Evolutionary conservation across 2,113 vertebrate species (phyloP).

Genomic region (Choloepus hoffmanni): DNA sequence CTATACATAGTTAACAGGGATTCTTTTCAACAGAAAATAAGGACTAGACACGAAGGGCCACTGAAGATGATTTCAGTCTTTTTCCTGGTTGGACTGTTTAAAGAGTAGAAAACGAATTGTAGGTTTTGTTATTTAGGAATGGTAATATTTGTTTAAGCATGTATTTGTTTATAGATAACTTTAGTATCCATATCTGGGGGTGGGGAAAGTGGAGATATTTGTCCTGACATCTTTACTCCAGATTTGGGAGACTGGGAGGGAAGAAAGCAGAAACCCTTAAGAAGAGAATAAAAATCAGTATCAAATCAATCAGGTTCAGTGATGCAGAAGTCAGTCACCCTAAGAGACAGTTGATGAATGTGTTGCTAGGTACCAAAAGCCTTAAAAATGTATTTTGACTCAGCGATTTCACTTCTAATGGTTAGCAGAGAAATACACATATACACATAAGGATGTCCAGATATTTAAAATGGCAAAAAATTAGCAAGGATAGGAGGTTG

Average conservation of each 20-base stretch:
- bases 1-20: not conserved
- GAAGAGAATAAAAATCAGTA: not conserved
- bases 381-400: conserved; percentile 20
- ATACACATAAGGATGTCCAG: not conserved
- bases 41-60: not conserved
- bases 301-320: not conserved
- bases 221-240: not conserved
- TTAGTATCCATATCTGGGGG: not conserved
- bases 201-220: not conserved
- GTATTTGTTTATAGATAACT: not conserved
- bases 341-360: not conserved
- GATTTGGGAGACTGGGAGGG: not conserved
- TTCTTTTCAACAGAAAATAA: not conserved
- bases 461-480: not conserved
- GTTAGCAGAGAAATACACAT: not conserved
- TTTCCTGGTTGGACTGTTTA: not conserved
- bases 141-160: not conserved
- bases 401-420: not conserved
- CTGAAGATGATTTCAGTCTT: not conserved
- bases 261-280: conserved; percentile 14
- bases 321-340: not conserved
- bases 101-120: not conserved
- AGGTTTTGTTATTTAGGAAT: not conserved
- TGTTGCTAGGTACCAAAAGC: not conserved
- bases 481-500: not conserved